Percentiles rank a stretch among this genome's conserved stretches.
These are phyloP conservation scores for Xiphorhynchus erythropygius DNA, from an alignment of 2,797 vertebrate genomes.

Conservation along the genomic window DNA sequence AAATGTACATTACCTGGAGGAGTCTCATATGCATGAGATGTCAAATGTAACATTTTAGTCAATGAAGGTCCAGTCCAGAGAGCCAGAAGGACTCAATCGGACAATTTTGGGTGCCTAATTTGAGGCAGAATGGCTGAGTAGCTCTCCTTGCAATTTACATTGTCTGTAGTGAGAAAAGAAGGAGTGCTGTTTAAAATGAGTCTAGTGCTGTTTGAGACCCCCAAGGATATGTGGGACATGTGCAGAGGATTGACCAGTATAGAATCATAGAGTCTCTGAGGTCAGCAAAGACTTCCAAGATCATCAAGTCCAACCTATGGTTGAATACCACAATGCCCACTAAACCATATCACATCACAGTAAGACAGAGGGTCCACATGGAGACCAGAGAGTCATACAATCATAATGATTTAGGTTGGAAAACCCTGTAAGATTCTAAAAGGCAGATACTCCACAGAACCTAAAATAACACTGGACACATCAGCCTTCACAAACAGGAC, in stretches of 20 bases:
- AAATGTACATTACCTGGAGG: neutral
- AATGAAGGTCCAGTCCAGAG: neutral
- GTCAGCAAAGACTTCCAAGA: neutral
- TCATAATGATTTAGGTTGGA: neutral
- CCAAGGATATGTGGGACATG: neutral
- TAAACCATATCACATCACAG: neutral
- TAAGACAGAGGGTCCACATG: neutral
- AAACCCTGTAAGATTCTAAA: neutral
- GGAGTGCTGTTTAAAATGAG: accelerated
- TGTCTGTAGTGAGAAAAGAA: neutral
- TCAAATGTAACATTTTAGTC: neutral
- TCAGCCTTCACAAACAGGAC: neutral
- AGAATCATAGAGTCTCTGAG: neutral
- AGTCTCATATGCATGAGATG: neutral
- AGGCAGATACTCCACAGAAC: neutral
- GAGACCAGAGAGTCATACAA: neutral
- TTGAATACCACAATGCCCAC: neutral
- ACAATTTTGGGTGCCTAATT: neutral
- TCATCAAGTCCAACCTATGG: neutral
- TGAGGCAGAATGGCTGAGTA: neutral
- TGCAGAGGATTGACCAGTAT: neutral
- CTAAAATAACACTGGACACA: neutral
- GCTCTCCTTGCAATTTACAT: neutral
- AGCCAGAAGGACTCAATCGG: neutral
- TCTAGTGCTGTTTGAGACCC: neutral